Evolutionary conservation across 2,888 invertebrate genomes (phyloP), one percentile per base, ranked within the genome.

Genomic region (Drosophila tripunctata): DNA sequence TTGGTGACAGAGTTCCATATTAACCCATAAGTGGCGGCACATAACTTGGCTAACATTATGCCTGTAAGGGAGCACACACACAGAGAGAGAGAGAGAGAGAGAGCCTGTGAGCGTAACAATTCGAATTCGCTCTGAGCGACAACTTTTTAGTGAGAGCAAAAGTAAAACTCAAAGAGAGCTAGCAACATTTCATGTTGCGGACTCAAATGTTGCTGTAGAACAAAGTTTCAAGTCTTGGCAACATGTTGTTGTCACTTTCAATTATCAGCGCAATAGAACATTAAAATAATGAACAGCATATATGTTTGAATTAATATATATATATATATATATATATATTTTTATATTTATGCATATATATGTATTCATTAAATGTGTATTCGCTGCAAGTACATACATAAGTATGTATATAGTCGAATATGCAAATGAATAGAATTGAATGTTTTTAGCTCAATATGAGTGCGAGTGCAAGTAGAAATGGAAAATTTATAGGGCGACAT

Each of bases 1-100:
- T 84, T 73, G 78, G 70, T 88, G 85, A 87, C 87, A 75, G 89
- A 86, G 69, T 87, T 88, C 72, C 58, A 40, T 51, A 64, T 86
- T 81, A 78, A 76, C 75, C 83, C 74, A 51, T 62, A 70, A 67
- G 58, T 40, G 58, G 58, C 44, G 40, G 21, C 60, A 58, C 48
- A 57, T 48, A 55, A 65, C 62, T 67, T 40, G 47, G 44, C 56
- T 52, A 71, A 61, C 63, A 55, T 43, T 62, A 17, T 36, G 41
- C 36, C 47, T 44, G 52, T 36, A 43, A 24, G n/a, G 27, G 14
- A 43, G 21, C 27, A 27, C 27, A 10, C 1, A 27, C 27, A n/a
- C n/a, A 41, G 38, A 17, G 38, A 47, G 44, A 8, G 19, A 30
- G 3, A 4, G 22, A 22, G 14, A 15, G 1, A 19, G n/a, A 35